Conservation (phyloP, 1,140 invertebrate species). For the Nasonia giraulti region DNA sequence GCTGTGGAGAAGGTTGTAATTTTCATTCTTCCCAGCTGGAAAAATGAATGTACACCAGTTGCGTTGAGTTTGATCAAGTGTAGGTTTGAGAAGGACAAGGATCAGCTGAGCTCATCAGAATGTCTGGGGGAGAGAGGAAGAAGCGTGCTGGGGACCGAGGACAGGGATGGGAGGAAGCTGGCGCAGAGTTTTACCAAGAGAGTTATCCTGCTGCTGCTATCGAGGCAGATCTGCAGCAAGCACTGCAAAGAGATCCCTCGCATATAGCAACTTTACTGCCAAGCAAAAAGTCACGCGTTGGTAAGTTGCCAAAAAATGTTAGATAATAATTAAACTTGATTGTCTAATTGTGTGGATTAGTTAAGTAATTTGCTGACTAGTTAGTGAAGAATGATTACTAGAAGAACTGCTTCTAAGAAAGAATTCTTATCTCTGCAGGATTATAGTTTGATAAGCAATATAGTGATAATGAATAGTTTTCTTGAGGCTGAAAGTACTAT, state of each 20-base stretch:
- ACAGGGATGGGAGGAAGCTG: slow-evolving; percentile 88
- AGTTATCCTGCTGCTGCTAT: slow-evolving; percentile 83
- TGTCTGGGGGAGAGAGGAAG: slow-evolving; percentile 78
- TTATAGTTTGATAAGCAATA: neutral
- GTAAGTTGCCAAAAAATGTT: slow-evolving; percentile 68
- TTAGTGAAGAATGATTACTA: neutral
- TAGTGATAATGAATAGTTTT: neutral
- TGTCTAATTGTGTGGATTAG: neutral
- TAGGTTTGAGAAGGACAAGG: neutral
- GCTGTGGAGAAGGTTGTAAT: neutral
- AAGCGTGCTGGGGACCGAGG: slow-evolving; percentile 74
- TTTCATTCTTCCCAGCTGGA: neutral
- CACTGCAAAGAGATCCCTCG: slow-evolving; percentile 80
- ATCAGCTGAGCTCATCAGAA: slow-evolving; percentile 54
- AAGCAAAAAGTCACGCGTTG: slow-evolving; percentile 84
- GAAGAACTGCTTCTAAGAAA: neutral
- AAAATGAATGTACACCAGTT: neutral
- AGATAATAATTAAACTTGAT: slow-evolving; percentile 32
- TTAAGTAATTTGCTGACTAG: neutral
- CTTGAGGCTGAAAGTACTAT: neutral
- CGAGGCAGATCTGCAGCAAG: slow-evolving; percentile 81
- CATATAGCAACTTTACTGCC: slow-evolving; percentile 84
- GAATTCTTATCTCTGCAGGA: neutral
- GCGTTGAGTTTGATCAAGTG: neutral
- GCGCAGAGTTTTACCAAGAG: slow-evolving; percentile 90